phyloP scores from a whole-genome alignment of 23 tunicate genomes.

The Trididemnum clinides region DNA sequence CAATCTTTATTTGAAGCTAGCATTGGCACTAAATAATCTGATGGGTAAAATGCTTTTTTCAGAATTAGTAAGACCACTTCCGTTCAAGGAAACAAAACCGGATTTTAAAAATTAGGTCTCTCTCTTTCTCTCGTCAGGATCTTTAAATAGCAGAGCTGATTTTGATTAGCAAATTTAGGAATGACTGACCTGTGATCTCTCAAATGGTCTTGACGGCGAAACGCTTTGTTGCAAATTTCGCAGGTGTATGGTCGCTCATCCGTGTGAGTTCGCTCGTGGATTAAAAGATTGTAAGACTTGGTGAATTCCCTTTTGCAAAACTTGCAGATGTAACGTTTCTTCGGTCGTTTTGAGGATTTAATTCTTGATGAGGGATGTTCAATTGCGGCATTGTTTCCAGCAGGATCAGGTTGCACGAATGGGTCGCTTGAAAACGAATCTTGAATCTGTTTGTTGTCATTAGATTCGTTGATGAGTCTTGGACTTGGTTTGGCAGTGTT shows the following conservation, averaged over 20 bases:
- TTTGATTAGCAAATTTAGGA: too few relatives aligned
- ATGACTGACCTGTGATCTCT: conserved; percentile 90
- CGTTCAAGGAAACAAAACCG: too few relatives aligned
- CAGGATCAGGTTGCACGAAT: too few relatives aligned
- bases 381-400: too few relatives aligned
- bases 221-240: conserved; percentile 94
- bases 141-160: not conserved
- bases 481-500: not conserved
- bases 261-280: conserved; percentile 97
- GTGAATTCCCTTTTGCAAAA: conserved; percentile 90
- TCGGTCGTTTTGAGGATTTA: conserved; percentile 48
- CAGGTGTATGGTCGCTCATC: conserved; percentile 96
- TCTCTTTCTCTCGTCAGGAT: too few relatives aligned
- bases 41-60: too few relatives aligned
- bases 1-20: too few relatives aligned
- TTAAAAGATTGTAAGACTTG: conserved; percentile 92
- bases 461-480: not conserved
- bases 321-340: conserved; percentile 90
- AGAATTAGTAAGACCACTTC: too few relatives aligned
- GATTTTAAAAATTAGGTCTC: too few relatives aligned
- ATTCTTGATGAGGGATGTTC: not conserved
- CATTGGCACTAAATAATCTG: too few relatives aligned
- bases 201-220: conserved; percentile 94
- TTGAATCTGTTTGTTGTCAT: conserved; percentile 47
- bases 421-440: too few relatives aligned